Conservation (phyloP, 2,113 vertebrate genomes). For the Stictonetta naevosa region DNA sequence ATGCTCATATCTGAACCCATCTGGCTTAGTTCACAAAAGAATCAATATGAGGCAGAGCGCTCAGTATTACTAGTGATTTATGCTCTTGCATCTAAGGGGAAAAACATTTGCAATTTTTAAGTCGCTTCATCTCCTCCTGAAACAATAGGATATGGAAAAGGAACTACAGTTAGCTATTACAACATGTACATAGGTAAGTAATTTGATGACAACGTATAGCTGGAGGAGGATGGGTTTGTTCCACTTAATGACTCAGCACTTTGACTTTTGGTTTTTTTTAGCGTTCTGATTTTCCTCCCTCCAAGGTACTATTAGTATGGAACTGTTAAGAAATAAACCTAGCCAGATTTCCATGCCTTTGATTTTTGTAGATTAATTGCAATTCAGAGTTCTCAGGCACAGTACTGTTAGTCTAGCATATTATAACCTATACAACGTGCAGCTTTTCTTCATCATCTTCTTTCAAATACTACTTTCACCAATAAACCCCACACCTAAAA, state of each 20-base stretch:
- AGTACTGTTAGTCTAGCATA: not conserved
- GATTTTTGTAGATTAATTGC: not conserved
- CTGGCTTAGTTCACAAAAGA: conserved; percentile 76
- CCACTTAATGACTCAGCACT: not conserved
- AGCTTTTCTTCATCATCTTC: not conserved
- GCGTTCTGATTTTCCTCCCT: not conserved
- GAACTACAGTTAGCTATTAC: not conserved
- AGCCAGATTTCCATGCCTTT: not conserved
- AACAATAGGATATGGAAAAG: conserved; percentile 55
- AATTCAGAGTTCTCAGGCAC: not conserved
- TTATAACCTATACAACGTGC: not conserved
- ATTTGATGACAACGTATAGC: not conserved
- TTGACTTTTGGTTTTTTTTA: not conserved
- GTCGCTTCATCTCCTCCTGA: conserved; percentile 47
- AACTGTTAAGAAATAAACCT: not conserved
- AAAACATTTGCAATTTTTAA: conserved; percentile 70
- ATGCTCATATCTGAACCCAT: conserved; percentile 78
- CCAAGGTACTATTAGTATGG: not conserved
- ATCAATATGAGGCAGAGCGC: conserved; percentile 75
- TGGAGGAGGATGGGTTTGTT: not conserved
- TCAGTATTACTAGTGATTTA: conserved; percentile 71
- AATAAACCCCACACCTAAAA: not conserved
- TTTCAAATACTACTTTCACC: not conserved
- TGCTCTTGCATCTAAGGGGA: conserved; percentile 51
- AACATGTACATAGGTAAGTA: not conserved